Evolutionary conservation across 2,888 invertebrate species (phyloP), one percentile per base, ranked within the genome.

Genomic region (Heteromurus nitidus): DNA sequence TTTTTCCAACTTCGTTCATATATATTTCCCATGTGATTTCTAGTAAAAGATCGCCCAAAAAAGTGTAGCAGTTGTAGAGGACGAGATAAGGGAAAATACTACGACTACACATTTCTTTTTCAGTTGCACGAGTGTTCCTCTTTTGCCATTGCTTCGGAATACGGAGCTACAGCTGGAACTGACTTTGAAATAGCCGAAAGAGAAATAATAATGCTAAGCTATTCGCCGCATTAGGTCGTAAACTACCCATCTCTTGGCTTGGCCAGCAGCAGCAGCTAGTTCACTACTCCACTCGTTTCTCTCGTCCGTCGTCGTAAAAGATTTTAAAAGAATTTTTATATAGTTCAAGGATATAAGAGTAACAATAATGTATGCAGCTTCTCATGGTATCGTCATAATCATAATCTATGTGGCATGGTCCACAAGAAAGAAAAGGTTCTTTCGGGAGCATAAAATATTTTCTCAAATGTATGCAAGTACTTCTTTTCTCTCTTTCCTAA

Each of bases 1-100:
- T 72, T 72, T 28, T 36, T 72, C 42, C 18, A 3, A 13, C 50
- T 60, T 30, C 60, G n/a, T 13, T 26, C 67, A 58, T 67, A 68
- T n/a, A n/a, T 62, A 79, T 79, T 79, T 79, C 77, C 77, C 77
- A 64, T 53, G 77, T 79, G 69, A 58, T 47, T 53, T 30, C 68
- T n/a, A 69, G 69, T 1, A 58, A 77, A 28, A 69, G 67, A 69
- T 77, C 68, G 76, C 18, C 64, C 64, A 76, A 16, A 58, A 68
- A n/a, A n/a, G n/a, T n/a, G 26, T 30, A 68, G 69, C 58, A 28
- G 67, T 67, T 68, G 77, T 58, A 76, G n/a, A 60, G 50, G 44
- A 65, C 24, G 24, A 53, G 55, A 76, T 67, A 76, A 76, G 68
- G 55, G 55, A 60, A 76, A 75, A 26, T 65, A 65, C 55, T 75